Conservation (phyloP, 1,140 invertebrate genomes). For the Colletes gigas region DNA sequence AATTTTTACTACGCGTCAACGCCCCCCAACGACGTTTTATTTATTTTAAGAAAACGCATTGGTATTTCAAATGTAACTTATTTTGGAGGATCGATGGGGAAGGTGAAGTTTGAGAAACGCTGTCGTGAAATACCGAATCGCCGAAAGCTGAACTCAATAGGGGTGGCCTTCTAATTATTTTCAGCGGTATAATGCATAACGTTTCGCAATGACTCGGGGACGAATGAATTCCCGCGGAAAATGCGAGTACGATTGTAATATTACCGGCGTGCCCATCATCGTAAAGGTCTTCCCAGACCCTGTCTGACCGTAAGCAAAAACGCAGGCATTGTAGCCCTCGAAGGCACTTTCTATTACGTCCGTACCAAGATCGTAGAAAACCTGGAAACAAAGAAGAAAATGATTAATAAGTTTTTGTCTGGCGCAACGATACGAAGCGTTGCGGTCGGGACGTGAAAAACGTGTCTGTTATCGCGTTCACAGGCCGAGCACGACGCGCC, state of each 20-base stretch:
- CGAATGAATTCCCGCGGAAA: background rate
- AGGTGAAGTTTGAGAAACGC: no score
- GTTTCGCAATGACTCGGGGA: background rate
- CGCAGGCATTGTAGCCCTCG: slow-evolving; percentile 98
- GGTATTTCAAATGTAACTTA: no score
- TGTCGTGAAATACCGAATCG: background rate
- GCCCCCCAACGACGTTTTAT: no score
- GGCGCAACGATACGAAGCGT: background rate
- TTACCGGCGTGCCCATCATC: slow-evolving; percentile 96
- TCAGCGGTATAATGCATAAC: background rate
- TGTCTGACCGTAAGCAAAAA: slow-evolving; percentile 97
- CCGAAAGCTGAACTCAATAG: background rate
- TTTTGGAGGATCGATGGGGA: no score
- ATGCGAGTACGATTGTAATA: slow-evolving; percentile 54
- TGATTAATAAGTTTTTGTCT: slow-evolving; percentile 22
- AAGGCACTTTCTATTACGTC: slow-evolving; percentile 97
- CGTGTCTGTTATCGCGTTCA: slow-evolving; percentile 31
- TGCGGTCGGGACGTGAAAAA: background rate
- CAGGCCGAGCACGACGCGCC: background rate
- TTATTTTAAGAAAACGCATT: no score
- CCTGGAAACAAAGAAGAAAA: slow-evolving; percentile 79
- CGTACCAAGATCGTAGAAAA: slow-evolving; percentile 92
- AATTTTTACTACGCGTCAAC: no score
- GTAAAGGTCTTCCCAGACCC: slow-evolving; percentile 98
- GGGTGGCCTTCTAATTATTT: slow-evolving; percentile 5